Conservation (phyloP, 2,888 invertebrate species). For the Stenotaenia linearis region DNA sequence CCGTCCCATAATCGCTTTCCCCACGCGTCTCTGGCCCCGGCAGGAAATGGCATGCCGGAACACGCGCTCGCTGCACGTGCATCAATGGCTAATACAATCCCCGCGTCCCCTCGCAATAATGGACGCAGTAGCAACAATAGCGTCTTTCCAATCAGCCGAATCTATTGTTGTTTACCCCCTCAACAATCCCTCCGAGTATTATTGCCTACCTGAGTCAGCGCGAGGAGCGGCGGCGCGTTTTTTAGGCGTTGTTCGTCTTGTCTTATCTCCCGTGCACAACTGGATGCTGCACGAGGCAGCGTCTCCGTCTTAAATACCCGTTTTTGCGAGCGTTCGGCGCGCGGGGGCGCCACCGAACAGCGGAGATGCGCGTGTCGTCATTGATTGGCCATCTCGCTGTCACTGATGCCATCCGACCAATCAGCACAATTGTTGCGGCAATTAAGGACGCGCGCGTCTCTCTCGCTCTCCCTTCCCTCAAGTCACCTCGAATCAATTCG, state of each 20-base stretch:
- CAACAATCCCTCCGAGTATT: not conserved
- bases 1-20: conserved; percentile 5
- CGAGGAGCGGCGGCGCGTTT: not conserved
- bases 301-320: conserved; percentile 9
- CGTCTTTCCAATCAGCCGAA: not conserved
- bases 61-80: conserved; percentile 21
- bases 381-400: conserved; percentile 32
- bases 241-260: not conserved
- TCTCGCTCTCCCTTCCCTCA: not conserved
- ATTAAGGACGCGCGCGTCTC: conserved; percentile 28
- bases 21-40: not conserved
- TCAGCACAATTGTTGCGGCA: conserved; percentile 33
- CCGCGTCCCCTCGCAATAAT: not conserved
- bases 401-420: conserved; percentile 33
- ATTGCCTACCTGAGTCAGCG: not conserved
- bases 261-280: conserved; percentile 20
- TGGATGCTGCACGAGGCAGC: conserved; percentile 1
- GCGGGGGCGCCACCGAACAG: conserved; percentile 10
- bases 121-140: not conserved
- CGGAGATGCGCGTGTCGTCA: not conserved
- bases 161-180: not conserved
- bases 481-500: conserved; percentile 22
- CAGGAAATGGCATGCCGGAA: conserved; percentile 26
- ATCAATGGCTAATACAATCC: conserved; percentile 20
- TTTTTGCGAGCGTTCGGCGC: not conserved